Base-by-base conservation (phyloP, 2,888 invertebrate genomes). In the Aproaerema taeniolella region DNA sequence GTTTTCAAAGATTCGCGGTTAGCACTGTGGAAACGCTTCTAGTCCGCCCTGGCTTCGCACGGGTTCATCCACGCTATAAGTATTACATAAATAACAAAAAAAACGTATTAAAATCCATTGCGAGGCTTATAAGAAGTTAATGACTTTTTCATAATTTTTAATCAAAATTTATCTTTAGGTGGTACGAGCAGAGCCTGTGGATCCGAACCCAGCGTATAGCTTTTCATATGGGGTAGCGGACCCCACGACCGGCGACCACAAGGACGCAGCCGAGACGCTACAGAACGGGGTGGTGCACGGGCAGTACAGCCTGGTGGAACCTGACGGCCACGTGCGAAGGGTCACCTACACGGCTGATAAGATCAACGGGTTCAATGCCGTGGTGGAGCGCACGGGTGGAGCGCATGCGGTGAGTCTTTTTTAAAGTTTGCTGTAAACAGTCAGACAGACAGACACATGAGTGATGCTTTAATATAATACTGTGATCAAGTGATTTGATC, bases 341-440 rank as follows among this genome's bases (percentile, higher is more conserved):
- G 88, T 88, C 33, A 86, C 87, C 9, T 88, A 88, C 66, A 88
- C 87, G n/a, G 87, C 88, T 1, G 88, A 88, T 51, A 80, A 87
- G 35, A 53, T 87, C 42, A 86, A 88, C 51, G 88, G 88, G 0
- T 88, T 88, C 68, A 87, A 87, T 49, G 88, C 88, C 4, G 87
- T 87, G 4, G 88, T 88, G 2, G 86, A 88, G 52, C 76, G 87
- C 58, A 76, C 83, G 2, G 87, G 87, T 1, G 75, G 58, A 5
- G 71, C 71, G 14, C 83, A 85, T 52, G 77, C 74, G 49, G 81
- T 85, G 38, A 76, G 72, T 52, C 5, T 20, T 20, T 20, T 4
- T n/a, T n/a, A n/a, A n/a, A n/a, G n/a, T n/a, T n/a, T n/a, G n/a
- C n/a, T n/a, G n/a, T n/a, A n/a, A n/a, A n/a, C n/a, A n/a, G n/a